A percentile compares a stretch with the other conserved stretches of the same genome.
Conservation (phyloP, 1,140 invertebrate species). For the Cotesia vestalis region DNA sequence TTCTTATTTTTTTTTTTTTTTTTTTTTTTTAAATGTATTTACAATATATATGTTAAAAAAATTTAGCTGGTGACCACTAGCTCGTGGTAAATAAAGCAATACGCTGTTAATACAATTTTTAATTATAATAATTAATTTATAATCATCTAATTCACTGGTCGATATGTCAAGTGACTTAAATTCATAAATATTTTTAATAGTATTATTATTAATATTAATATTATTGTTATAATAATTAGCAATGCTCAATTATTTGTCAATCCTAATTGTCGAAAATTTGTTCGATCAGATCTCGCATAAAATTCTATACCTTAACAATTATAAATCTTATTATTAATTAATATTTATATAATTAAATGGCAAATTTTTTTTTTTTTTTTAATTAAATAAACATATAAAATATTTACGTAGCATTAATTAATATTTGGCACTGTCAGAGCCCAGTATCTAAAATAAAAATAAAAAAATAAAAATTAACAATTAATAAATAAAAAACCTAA, state of each 20-base stretch:
- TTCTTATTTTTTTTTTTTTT: too few relatives aligned
- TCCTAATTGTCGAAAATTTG: constrained; percentile 15
- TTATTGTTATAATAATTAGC: constrained; percentile 1
- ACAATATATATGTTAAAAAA: too few relatives aligned
- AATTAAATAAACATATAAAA: constrained; percentile 26
- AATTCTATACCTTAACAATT: constrained; percentile 4
- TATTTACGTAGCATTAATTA: constrained; percentile 36
- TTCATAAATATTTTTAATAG: neutral
- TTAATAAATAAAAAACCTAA: constrained; percentile 2
- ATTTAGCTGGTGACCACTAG: too few relatives aligned
- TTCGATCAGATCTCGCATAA: constrained; percentile 38
- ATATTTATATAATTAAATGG: constrained; percentile 31
- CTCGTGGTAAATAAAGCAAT: too few relatives aligned
- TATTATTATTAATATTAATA: too few relatives aligned
- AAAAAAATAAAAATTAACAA: constrained; percentile 29
- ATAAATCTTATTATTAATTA: constrained; percentile 37
- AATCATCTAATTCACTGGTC: constrained; percentile 4
- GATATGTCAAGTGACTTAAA: constrained; percentile 36
- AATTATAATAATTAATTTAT: too few relatives aligned
- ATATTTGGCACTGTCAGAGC: constrained; percentile 55
- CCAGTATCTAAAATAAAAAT: constrained; percentile 43
- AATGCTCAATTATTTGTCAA: constrained; percentile 14
- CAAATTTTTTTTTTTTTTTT: too few relatives aligned
- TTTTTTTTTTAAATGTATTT: too few relatives aligned
- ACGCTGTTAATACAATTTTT: too few relatives aligned